These are phyloP conservation scores for Enteromius unitaeniatus DNA, from an alignment of 2,797 vertebrate species.

Conservation along the genomic window DNA sequence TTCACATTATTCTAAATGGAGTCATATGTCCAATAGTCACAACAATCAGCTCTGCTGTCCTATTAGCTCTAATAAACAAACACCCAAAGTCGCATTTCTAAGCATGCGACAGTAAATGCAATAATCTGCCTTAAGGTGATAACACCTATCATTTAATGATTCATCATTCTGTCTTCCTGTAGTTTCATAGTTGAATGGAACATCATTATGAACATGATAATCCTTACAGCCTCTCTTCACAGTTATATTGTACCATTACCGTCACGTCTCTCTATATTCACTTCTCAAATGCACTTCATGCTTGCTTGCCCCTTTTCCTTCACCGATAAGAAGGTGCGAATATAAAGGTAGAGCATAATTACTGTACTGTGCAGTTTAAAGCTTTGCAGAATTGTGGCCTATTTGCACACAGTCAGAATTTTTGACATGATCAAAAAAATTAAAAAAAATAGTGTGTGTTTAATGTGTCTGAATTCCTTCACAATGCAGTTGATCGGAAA, in stretches of 20 bases:
- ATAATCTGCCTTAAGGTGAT: neutral
- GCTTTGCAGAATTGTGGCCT: neutral
- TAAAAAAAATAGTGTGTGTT: too few relatives aligned
- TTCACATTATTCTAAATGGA: too few relatives aligned
- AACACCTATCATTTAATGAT: constrained; percentile 13
- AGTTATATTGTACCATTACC: constrained; percentile 14
- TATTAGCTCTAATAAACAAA: constrained; percentile 16
- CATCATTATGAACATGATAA: constrained; percentile 12
- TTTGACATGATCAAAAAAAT: neutral
- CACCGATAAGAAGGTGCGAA: neutral
- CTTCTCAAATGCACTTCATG: constrained; percentile 21
- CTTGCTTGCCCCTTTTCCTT: neutral
- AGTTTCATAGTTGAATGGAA: constrained; percentile 9
- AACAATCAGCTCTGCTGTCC: neutral
- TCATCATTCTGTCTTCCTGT: constrained; percentile 1
- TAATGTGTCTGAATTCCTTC: neutral
- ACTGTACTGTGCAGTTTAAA: neutral
- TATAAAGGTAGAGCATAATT: constrained; percentile 4
- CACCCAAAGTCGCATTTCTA: neutral
- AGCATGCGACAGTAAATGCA: neutral
- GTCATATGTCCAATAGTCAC: neutral
- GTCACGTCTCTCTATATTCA: constrained; percentile 13
- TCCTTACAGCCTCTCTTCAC: neutral
- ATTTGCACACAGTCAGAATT: neutral
- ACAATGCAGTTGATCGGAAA: neutral